phyloP scores from a whole-genome alignment of 2,113 vertebrate species.

The Beaufortia kweichowensis region DNA sequence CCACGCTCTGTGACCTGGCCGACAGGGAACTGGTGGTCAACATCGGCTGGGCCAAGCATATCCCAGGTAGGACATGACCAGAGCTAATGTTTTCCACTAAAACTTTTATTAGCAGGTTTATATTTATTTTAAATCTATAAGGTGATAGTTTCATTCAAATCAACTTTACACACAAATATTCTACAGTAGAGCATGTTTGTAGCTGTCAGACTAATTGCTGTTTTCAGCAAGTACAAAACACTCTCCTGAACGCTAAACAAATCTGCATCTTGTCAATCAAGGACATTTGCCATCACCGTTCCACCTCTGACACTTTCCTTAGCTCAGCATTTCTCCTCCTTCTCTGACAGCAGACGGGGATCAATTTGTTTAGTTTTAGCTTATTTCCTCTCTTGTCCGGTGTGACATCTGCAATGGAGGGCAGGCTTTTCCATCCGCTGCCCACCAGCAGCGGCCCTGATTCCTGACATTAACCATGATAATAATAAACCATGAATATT shows the following conservation, averaged over 20 bases:
- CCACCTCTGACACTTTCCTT: conserved; percentile 31
- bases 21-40: conserved; percentile 98
- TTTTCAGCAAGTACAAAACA: conserved; percentile 23
- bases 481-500: too few relatives aligned
- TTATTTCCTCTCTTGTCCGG: conserved; percentile 25
- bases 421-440: conserved; percentile 21
- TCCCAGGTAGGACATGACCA: conserved; percentile 83
- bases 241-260: conserved; percentile 12
- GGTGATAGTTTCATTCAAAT: not conserved
- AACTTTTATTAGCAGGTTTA: not conserved
- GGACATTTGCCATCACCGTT: conserved; percentile 38
- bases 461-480: conserved; percentile 49
- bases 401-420: conserved; percentile 17
- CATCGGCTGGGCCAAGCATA: conserved; percentile 99
- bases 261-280: conserved; percentile 41
- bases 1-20: conserved; percentile 96
- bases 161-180: not conserved
- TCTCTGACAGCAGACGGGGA: conserved; percentile 39
- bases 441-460: conserved; percentile 23
- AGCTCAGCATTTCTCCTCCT: conserved; percentile 41
- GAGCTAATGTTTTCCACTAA: too few relatives aligned
- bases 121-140: not conserved
- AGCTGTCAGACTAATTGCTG: not conserved
- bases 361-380: conserved; percentile 52
- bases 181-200: not conserved